phyloP scores from a whole-genome alignment of 1,140 invertebrate species.

The Drosophila grimshawi region DNA sequence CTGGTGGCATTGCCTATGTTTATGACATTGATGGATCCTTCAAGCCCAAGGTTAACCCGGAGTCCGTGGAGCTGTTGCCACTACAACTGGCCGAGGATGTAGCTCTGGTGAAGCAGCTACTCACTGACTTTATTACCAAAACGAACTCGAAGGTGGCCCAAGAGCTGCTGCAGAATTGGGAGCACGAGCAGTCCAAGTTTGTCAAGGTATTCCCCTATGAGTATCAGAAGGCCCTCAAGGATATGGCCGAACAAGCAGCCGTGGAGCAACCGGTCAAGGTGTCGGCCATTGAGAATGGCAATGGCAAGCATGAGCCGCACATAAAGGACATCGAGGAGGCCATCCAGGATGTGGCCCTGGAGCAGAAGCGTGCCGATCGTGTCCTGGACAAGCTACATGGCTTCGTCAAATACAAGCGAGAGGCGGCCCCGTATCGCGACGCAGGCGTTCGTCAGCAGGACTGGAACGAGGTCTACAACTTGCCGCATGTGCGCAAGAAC shows the following conservation, averaged over 20 bases:
- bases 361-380: conserved; percentile 92
- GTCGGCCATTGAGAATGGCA: conserved; percentile 85
- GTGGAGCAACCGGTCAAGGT: conserved; percentile 83
- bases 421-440: conserved; percentile 93
- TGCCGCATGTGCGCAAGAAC: conserved; percentile 93
- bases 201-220: conserved; percentile 99
- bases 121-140: conserved; percentile 95
- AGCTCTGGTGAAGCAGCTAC: conserved; percentile 90
- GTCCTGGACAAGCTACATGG: conserved; percentile 96
- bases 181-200: conserved; percentile 91
- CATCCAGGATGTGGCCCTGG: conserved; percentile 89
- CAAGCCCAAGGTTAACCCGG: conserved; percentile 93
- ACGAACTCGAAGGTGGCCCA: conserved; percentile 95
- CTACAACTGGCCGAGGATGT: conserved; percentile 93
- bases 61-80: conserved; percentile 95
- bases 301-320: conserved; percentile 85
- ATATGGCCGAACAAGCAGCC: conserved; percentile 88
- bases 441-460: conserved; percentile 94
- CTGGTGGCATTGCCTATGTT: conserved; percentile 97
- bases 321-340: conserved; percentile 95
- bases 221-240: conserved; percentile 95
- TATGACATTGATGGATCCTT: conserved; percentile 95
- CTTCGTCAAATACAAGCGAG: conserved; percentile 97
- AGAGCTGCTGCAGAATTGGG: conserved; percentile 93
- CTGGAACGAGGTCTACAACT: conserved; percentile 99